Base-by-base conservation (phyloP, 2,888 invertebrate genomes). In the Argynnis bischoffii region DNA sequence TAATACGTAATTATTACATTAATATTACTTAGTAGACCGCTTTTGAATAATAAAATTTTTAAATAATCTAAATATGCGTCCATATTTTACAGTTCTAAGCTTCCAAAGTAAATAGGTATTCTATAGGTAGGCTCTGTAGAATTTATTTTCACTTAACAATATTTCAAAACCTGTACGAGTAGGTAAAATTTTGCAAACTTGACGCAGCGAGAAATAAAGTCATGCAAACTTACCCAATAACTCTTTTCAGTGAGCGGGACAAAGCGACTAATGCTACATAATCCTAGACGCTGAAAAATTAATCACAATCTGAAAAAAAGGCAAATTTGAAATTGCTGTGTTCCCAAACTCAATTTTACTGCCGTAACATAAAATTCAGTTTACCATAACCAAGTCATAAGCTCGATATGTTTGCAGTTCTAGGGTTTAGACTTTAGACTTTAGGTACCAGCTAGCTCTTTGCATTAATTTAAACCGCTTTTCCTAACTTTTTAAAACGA, bases 381-480 rank as follows among this genome's bases (percentile, higher is more conserved):
- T 55, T 66, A 18, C 21, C 48, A 54, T 57, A 57, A 57, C 14
- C 66, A 16, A 59, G 35, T 31, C 47, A 16, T 15, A 18, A 55
- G 55, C 47, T 51, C 59, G 63, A 55, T 69, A 53, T 67, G 63
- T 64, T 61, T 69, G 69, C 57, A 11, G 47, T 64, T 21, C 54
- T 51, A 60, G 56, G 50, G 35, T 60, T 51, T 67, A 64, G 55
- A 61, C 48, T 56, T 67, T 66, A 48, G 56, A 64, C 60, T 59
- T 51, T 64, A 69, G 65, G 60, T 64, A 64, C 55, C 60, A 64
- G 64, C 67, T 67, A 66, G 66, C 59, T 67, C 63, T 67, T 67
- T 21, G 26, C 70, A 63, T 68, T 70, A 65, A 68, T 65, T 68
- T 68, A 50, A 69, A 66, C 63, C 55, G 63, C 63, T 71, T 69